Evolutionary conservation across 1,140 invertebrate species (phyloP).

Genomic region (Tetragonula clypearis): DNA sequence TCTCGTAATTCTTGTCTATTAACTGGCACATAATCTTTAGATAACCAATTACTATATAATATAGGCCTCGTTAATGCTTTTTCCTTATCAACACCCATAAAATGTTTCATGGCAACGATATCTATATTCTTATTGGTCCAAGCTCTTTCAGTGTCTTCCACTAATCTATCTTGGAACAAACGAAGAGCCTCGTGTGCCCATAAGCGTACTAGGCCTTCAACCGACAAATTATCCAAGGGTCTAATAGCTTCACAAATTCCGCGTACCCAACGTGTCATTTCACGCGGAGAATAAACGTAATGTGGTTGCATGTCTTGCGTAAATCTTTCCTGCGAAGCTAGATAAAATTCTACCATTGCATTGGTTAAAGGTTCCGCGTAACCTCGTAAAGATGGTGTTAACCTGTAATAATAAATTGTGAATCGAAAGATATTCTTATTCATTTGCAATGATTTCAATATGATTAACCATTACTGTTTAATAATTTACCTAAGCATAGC

Average conservation of each 20-base stretch:
- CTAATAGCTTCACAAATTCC: slow-evolving; percentile 99
- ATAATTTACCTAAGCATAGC: slow-evolving; percentile 94
- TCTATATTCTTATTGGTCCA: slow-evolving; percentile 99
- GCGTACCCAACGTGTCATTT: slow-evolving; percentile 99
- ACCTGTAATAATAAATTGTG: slow-evolving; percentile 61
- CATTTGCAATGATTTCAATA: neutral
- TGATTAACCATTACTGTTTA: neutral
- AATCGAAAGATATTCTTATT: neutral
- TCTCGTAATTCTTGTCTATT: slow-evolving; percentile 96
- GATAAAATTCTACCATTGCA: slow-evolving; percentile 99
- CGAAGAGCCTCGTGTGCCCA: slow-evolving; percentile 99
- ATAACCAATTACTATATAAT: slow-evolving; percentile 99
- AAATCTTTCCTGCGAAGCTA: slow-evolving; percentile 97
- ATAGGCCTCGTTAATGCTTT: slow-evolving; percentile 95
- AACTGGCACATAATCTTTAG: slow-evolving; percentile 99
- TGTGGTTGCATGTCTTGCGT: slow-evolving; percentile 99
- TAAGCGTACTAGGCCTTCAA: slow-evolving; percentile 97
- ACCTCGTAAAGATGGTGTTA: slow-evolving; percentile 93
- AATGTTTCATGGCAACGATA: slow-evolving; percentile 96
- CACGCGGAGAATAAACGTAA: slow-evolving; percentile 99
- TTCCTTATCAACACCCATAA: slow-evolving; percentile 94
- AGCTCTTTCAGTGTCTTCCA: slow-evolving; percentile 95
- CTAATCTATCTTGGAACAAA: slow-evolving; percentile 97
- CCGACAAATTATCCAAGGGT: slow-evolving; percentile 94
- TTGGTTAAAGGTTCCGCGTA: slow-evolving; percentile 98